Conservation (phyloP, 2,888 invertebrate species). For the Sinopyrophorus schimmeli region DNA sequence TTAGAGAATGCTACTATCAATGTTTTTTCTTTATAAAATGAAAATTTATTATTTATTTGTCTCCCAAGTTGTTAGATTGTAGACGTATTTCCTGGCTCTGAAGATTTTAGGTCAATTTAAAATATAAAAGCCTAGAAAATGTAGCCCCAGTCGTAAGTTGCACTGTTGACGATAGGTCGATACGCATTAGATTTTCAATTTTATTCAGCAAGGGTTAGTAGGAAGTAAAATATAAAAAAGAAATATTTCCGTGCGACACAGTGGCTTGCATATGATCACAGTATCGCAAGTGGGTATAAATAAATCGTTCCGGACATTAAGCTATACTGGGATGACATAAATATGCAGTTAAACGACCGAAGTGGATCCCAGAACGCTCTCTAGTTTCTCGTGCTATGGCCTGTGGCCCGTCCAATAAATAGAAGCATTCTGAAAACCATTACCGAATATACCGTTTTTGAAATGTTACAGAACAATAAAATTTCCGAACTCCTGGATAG, state of each 20-base stretch:
- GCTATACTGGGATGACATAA: conserved; percentile 27
- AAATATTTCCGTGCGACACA: conserved; percentile 9
- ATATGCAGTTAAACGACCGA: conserved; percentile 30
- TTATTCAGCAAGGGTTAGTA: no score
- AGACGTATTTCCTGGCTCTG: no score
- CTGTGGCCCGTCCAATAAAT: conserved; percentile 20
- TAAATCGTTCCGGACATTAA: conserved; percentile 29
- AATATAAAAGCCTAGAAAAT: no score
- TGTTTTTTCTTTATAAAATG: no score
- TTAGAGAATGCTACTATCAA: no score
- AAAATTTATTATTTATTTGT: no score
- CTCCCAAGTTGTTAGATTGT: no score
- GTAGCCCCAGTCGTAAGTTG: no score
- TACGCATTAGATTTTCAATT: no score
- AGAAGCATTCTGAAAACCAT: conserved; percentile 11
- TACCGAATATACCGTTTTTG: conserved; percentile 7
- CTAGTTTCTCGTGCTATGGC: conserved; percentile 18
- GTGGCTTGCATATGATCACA: conserved; percentile 16
- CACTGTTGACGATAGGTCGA: no score
- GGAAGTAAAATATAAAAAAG: no score
- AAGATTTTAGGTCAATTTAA: no score
- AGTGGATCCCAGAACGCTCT: conserved; percentile 25
- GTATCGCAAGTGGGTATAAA: conserved; percentile 20
- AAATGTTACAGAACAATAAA: conserved; percentile 10
- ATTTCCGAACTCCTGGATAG: not conserved